These are phyloP conservation scores for Clarias platycephalus DNA, from an alignment of 2,797 vertebrate genomes.

Conservation along the genomic window DNA sequence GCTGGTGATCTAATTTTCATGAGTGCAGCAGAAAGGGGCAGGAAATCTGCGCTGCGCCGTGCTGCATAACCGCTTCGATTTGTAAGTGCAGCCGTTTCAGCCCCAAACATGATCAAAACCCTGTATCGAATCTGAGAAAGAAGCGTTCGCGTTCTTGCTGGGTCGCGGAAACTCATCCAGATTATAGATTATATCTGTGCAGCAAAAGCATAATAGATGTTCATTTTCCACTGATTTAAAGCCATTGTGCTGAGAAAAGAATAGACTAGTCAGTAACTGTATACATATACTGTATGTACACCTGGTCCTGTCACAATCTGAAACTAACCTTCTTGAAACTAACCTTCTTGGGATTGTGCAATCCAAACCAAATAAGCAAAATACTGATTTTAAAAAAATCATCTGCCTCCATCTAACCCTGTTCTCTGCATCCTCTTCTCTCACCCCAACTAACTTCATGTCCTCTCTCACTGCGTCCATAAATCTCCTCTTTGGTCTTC, in stretches of 20 bases:
- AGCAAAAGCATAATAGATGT: background rate
- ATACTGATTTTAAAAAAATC: background rate
- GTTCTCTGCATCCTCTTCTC: too few relatives aligned
- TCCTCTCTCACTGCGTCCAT: too few relatives aligned
- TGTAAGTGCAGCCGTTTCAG: background rate
- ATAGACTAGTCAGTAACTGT: background rate
- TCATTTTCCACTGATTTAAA: background rate
- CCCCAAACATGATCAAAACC: background rate
- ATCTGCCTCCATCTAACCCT: too few relatives aligned
- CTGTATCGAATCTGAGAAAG: conserved; percentile 2
- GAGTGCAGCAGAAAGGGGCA: conserved; percentile 14
- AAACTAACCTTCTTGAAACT: background rate
- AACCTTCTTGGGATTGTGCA: background rate
- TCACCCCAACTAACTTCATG: too few relatives aligned
- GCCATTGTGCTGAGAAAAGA: background rate
- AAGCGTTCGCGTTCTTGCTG: background rate
- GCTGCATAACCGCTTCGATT: background rate
- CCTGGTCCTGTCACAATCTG: background rate
- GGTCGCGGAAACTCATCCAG: background rate
- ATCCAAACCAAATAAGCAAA: background rate
- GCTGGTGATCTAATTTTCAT: conserved; percentile 27
- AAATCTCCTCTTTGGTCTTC: too few relatives aligned
- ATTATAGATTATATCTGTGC: conserved; percentile 1
- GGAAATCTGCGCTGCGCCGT: background rate
- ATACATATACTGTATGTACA: background rate